Conservation (phyloP, 1,140 invertebrate species). For the Drosophila oshimai region DNA sequence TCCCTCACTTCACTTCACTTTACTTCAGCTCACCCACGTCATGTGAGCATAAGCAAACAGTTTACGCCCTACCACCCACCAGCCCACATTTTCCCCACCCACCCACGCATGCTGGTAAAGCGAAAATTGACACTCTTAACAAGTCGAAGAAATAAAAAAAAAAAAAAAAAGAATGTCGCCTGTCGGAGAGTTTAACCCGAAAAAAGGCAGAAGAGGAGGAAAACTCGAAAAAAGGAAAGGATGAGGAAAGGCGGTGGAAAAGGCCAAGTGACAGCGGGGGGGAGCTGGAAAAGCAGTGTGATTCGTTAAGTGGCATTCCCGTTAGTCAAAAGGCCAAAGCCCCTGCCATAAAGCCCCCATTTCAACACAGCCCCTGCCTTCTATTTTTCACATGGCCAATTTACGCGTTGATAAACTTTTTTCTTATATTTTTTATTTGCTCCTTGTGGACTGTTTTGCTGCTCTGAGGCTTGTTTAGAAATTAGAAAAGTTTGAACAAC, state of each 20-base stretch:
- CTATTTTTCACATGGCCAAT: slow-evolving; percentile 43
- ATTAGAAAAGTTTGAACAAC: slow-evolving; percentile 42
- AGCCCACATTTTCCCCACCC: not conserved
- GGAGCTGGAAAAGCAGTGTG: slow-evolving; percentile 3
- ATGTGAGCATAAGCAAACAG: slow-evolving; percentile 70
- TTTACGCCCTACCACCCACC: slow-evolving; percentile 10
- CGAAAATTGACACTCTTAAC: slow-evolving; percentile 79
- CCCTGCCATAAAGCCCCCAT: slow-evolving; percentile 10
- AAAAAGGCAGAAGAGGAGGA: slow-evolving; percentile 27
- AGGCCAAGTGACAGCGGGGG: slow-evolving; percentile 19
- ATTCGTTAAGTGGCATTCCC: slow-evolving; percentile 62
- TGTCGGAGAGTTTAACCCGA: slow-evolving; percentile 70
- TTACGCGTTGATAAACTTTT: slow-evolving; percentile 52
- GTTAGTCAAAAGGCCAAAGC: slow-evolving; percentile 68
- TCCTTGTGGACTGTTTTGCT: not conserved
- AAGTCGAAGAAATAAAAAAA: slow-evolving; percentile 48
- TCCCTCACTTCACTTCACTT: too few species aligned
- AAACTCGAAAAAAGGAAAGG: slow-evolving; percentile 18
- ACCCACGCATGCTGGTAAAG: slow-evolving; percentile 40
- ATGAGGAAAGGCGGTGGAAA: not conserved
- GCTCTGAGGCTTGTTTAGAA: slow-evolving; percentile 39
- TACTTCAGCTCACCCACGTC: too few species aligned
- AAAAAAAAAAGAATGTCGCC: slow-evolving; percentile 44
- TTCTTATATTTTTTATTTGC: too few species aligned
- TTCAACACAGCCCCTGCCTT: not conserved